Conservation (phyloP, 2,797 vertebrate genomes). For the Arctocebus calabarensis region DNA sequence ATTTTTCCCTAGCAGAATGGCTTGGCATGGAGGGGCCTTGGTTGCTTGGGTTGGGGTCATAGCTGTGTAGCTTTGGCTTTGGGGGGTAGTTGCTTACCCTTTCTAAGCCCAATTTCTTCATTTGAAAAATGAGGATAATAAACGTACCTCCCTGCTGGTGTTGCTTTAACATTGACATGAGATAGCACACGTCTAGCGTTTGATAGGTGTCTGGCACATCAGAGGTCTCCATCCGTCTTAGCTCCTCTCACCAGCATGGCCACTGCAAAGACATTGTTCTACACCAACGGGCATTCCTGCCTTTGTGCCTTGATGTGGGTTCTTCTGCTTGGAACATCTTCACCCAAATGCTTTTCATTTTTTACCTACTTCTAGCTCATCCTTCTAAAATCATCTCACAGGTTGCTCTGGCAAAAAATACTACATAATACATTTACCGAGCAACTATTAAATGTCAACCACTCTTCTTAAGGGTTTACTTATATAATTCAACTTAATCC, state of each 20-base stretch:
- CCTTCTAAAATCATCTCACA: neutral
- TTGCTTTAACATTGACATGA: neutral
- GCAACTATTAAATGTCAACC: no score
- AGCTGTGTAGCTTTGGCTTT: neutral
- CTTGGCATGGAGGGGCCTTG: neutral
- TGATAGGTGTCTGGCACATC: neutral
- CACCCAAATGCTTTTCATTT: neutral
- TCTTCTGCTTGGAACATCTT: neutral
- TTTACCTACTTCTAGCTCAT: neutral
- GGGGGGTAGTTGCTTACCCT: neutral
- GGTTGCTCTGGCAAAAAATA: neutral
- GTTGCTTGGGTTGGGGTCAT: neutral
- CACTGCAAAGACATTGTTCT: rapidly evolving
- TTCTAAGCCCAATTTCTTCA: neutral
- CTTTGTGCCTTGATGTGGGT: neutral
- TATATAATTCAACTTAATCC: neutral
- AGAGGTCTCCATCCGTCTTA: rapidly evolving
- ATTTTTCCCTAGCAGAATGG: neutral
- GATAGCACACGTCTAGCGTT: rapidly evolving
- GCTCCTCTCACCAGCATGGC: neutral
- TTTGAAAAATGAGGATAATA: neutral
- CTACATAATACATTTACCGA: neutral
- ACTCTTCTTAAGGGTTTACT: neutral
- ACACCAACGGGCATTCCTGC: neutral
- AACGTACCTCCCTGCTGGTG: neutral